Evolutionary conservation across 2,888 invertebrate species (phyloP).

Genomic region (Plagiodera versicolora): DNA sequence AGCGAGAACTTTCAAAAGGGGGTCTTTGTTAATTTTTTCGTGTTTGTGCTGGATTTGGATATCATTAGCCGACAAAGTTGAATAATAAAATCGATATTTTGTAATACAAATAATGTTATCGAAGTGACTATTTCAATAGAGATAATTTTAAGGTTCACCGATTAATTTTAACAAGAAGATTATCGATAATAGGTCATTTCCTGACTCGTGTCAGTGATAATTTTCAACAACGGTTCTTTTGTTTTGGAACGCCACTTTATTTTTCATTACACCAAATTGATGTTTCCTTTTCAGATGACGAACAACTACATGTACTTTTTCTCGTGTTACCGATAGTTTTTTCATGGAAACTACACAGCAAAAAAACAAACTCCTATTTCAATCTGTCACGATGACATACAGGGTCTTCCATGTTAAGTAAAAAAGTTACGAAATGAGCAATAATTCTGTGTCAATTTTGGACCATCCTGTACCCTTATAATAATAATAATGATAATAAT

Average conservation of each 20-base stretch:
- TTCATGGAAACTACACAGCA: too few species aligned
- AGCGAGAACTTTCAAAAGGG: too few species aligned
- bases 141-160: constrained; percentile 1
- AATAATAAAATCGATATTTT: neutral
- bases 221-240: constrained; percentile 18
- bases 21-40: too few species aligned
- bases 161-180: neutral
- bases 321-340: neutral
- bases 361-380: too few species aligned
- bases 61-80: neutral
- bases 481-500: too few species aligned
- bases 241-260: constrained; percentile 26
- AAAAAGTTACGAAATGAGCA: too few species aligned
- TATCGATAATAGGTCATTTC: constrained; percentile 17
- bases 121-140: neutral
- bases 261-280: constrained; percentile 37
- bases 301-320: neutral
- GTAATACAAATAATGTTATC: constrained; percentile 1
- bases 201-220: constrained; percentile 22
- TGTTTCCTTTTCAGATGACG: constrained; percentile 36
- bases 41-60: too few species aligned
- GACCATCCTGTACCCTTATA: too few species aligned
- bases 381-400: too few species aligned
- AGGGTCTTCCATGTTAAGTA: too few species aligned
- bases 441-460: too few species aligned